Percentiles rank a stretch among this genome's conserved stretches.
These are phyloP conservation scores for Halocaridina rubra DNA, from an alignment of 2,888 invertebrate species.

Conservation along the genomic window DNA sequence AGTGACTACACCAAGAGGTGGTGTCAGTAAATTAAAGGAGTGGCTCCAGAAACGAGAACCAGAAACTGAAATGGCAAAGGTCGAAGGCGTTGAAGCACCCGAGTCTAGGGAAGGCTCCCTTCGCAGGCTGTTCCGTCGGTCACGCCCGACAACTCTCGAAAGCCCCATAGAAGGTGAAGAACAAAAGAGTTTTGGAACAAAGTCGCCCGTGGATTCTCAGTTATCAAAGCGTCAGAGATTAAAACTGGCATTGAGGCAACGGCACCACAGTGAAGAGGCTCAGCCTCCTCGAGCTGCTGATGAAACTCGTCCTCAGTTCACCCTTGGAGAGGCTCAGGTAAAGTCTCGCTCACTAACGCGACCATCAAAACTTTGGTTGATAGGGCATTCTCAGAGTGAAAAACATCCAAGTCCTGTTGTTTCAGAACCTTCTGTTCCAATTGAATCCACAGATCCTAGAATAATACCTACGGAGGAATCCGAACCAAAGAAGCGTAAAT, in stretches of 20 bases:
- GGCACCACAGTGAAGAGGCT: conserved; percentile 37
- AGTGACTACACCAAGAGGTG: not conserved
- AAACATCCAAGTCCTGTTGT: not conserved
- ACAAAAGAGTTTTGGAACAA: not conserved
- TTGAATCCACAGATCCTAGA: not conserved
- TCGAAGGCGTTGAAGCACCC: conserved; percentile 16
- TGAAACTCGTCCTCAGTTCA: not conserved
- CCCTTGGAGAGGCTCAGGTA: conserved; percentile 1
- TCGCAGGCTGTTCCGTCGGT: conserved; percentile 14
- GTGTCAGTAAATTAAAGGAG: not conserved
- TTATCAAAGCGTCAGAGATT: conserved; percentile 2
- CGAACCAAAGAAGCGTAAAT: not conserved
- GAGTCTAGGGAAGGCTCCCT: conserved; percentile 38
- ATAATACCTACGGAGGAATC: not conserved
- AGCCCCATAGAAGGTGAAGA: not conserved
- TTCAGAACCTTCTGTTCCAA: not conserved
- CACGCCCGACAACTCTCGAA: conserved; percentile 3
- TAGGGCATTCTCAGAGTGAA: conserved; percentile 20
- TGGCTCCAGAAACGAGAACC: conserved; percentile 24
- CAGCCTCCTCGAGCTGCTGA: not conserved
- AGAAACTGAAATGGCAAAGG: not conserved
- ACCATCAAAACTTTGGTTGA: conserved; percentile 13
- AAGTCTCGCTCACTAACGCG: conserved; percentile 14
- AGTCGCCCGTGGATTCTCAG: not conserved
- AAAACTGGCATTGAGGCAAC: conserved; percentile 9